These are phyloP conservation scores for Penaeus japonicus DNA, from an alignment of 1,140 invertebrate genomes.

Conservation along the genomic window DNA sequence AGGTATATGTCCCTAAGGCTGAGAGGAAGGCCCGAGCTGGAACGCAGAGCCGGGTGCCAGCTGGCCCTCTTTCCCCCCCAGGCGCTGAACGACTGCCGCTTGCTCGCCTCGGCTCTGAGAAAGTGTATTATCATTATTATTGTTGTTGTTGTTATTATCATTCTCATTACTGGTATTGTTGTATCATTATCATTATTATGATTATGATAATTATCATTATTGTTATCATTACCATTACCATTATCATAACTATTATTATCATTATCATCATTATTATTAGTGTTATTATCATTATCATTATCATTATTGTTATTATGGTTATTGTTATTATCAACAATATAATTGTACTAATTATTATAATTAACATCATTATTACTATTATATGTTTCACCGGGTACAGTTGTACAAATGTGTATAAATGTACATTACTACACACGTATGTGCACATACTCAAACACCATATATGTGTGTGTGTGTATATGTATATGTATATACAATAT, in stretches of 20 bases:
- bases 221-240: neutral
- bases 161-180: too few relatives aligned
- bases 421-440: neutral
- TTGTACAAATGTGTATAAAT: neutral
- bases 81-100: neutral
- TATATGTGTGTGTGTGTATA: neutral
- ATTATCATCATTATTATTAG: neutral
- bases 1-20: neutral
- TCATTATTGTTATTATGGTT: neutral
- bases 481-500: neutral
- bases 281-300: neutral
- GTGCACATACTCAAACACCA: neutral
- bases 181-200: too few relatives aligned
- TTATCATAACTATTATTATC: too few relatives aligned
- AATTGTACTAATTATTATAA: neutral
- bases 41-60: neutral
- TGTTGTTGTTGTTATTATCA: too few relatives aligned
- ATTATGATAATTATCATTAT: neutral
- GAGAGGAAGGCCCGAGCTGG: neutral
- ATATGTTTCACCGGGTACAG: neutral
- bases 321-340: neutral
- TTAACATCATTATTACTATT: neutral
- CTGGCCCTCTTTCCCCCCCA: neutral
- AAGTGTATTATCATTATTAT: too few relatives aligned
- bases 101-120: neutral